Evolutionary conservation across 1,140 invertebrate species (phyloP).

Genomic region (Leptinotarsa lineolata): DNA sequence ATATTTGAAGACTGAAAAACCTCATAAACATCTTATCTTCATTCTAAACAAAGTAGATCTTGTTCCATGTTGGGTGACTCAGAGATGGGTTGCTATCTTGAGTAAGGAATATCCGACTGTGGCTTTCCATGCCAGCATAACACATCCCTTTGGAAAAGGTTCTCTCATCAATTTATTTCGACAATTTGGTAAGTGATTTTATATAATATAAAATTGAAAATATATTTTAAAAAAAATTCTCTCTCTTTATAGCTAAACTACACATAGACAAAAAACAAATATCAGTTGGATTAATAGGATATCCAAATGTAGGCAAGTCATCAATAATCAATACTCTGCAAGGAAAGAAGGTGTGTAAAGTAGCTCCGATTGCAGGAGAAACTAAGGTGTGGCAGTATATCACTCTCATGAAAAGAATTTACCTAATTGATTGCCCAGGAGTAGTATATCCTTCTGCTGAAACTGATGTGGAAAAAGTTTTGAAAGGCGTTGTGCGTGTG

Average conservation of each 20-base stretch:
- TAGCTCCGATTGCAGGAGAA: conserved; percentile 98
- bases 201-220: too few relatives aligned
- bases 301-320: conserved; percentile 99
- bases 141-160: conserved; percentile 98
- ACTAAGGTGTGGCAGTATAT: conserved; percentile 99
- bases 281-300: conserved; percentile 98
- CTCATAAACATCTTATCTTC: conserved; percentile 93
- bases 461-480: conserved; percentile 92
- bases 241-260: conserved; percentile 66
- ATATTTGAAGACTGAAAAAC: conserved; percentile 86
- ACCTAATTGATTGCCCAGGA: conserved; percentile 98
- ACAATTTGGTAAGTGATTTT: conserved; percentile 75
- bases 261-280: conserved; percentile 98
- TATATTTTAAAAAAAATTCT: background rate
- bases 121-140: conserved; percentile 97
- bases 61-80: conserved; percentile 96
- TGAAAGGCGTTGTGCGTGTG: conserved; percentile 94
- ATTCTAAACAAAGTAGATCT: conserved; percentile 95
- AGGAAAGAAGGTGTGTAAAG: conserved; percentile 96
- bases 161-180: conserved; percentile 94
- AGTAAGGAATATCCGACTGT: conserved; percentile 96
- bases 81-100: conserved; percentile 91
- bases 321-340: conserved; percentile 96
- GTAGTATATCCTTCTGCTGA: conserved; percentile 95
- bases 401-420: conserved; percentile 96